A percentile compares a stretch with the other conserved stretches of the same genome.
These are phyloP conservation scores for Alces alces DNA, from an alignment of 2,113 vertebrate species.

Conservation along the genomic window DNA sequence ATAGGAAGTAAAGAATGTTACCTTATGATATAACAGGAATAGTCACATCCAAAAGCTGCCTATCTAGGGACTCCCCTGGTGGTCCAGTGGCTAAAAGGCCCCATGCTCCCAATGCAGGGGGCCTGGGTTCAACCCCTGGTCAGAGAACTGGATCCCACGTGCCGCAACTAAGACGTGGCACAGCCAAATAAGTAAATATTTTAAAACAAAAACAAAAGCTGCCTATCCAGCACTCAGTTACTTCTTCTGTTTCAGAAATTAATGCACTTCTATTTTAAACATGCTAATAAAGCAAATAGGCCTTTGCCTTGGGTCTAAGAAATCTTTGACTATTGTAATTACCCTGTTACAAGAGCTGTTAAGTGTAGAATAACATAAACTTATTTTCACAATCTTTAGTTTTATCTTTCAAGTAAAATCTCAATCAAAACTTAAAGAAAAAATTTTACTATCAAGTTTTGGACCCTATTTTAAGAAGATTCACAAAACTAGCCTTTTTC, in stretches of 20 bases:
- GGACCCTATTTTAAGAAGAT: neutral
- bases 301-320: neutral
- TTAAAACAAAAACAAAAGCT: neutral
- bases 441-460: neutral
- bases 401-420: conserved; percentile 8
- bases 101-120: neutral
- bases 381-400: neutral
- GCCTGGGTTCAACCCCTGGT: neutral
- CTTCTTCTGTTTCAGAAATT: neutral
- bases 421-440: conserved; percentile 25
- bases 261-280: neutral
- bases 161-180: neutral
- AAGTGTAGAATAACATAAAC: neutral
- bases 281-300: neutral
- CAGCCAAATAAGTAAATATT: neutral
- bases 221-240: neutral
- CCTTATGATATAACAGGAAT: neutral
- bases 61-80: neutral
- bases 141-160: neutral
- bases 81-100: neutral
- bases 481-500: neutral
- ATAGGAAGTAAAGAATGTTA: neutral
- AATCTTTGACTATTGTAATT: neutral
- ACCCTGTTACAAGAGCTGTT: neutral
- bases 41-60: neutral